Evolutionary conservation across 2,797 vertebrate species (phyloP).

Genomic region (Cynopterus sphinx): DNA sequence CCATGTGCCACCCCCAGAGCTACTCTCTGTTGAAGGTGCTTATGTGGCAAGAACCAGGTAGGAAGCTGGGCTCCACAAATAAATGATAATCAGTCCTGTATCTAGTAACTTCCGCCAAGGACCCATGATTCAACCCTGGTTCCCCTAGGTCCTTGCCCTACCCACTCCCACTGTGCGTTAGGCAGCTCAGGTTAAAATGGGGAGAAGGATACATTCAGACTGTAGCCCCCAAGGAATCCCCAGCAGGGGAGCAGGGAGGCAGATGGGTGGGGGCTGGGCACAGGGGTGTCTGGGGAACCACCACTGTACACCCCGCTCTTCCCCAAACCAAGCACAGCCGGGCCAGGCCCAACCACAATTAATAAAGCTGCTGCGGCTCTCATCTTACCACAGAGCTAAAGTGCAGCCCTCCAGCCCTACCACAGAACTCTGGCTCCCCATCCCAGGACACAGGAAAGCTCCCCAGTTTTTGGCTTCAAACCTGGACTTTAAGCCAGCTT

Average conservation of each 20-base stretch:
- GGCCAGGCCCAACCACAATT: neutral
- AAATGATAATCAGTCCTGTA: neutral
- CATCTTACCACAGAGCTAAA: slow-evolving; percentile 15
- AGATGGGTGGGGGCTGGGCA: neutral
- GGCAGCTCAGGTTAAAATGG: slow-evolving; percentile 73
- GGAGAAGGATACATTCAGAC: slow-evolving; percentile 76
- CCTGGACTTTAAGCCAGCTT: slow-evolving; percentile 51
- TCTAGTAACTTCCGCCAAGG: neutral
- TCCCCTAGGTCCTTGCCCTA: neutral
- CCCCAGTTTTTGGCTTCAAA: slow-evolving; percentile 76
- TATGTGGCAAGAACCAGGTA: slow-evolving; percentile 30
- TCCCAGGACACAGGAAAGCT: slow-evolving; percentile 32
- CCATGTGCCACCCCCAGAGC: neutral
- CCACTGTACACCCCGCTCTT: neutral
- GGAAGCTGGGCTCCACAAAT: slow-evolving; percentile 38
- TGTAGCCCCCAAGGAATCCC: slow-evolving; percentile 27
- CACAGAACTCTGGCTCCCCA: neutral
- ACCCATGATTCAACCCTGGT: slow-evolving; percentile 18
- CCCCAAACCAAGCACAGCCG: neutral
- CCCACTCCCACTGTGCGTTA: slow-evolving; percentile 55
- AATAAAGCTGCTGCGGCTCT: neutral
- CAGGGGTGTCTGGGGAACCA: neutral
- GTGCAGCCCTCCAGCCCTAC: slow-evolving; percentile 27
- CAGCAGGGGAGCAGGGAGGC: slow-evolving; percentile 14
- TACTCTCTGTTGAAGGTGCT: slow-evolving; percentile 48